Percentiles rank a stretch among this genome's conserved stretches.
Evolutionary conservation across 2,113 vertebrate species (phyloP).

Genomic region (Paratilapia polleni): DNA sequence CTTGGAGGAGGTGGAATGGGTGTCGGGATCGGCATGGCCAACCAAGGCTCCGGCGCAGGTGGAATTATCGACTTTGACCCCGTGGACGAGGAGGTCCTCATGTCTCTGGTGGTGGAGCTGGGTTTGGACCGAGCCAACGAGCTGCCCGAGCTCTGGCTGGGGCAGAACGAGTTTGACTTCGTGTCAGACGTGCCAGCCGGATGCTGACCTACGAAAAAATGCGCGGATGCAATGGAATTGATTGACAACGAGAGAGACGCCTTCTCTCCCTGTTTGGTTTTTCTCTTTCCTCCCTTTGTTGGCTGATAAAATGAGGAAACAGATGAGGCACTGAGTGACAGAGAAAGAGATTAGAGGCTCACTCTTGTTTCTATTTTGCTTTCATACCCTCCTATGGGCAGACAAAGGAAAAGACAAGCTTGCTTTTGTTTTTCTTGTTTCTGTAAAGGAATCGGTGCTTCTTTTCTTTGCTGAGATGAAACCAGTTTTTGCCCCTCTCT

Average conservation of each 20-base stretch:
- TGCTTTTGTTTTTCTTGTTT: constrained; percentile 13
- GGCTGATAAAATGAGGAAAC: constrained; percentile 29
- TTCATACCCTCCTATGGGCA: neutral
- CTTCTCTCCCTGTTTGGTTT: constrained; percentile 31
- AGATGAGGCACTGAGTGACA: neutral
- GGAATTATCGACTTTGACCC: constrained; percentile 83
- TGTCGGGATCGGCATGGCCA: constrained; percentile 43
- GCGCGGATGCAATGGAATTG: neutral
- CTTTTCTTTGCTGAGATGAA: constrained; percentile 7
- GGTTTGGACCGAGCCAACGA: constrained; percentile 86
- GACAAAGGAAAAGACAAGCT: neutral
- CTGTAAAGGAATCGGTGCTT: neutral
- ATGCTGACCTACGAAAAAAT: constrained; percentile 63
- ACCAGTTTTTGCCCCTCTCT: neutral
- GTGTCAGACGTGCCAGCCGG: constrained; percentile 81
- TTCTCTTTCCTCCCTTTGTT: constrained; percentile 35
- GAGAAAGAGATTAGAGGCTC: neutral
- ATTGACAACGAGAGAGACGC: constrained; percentile 4
- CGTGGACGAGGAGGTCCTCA: constrained; percentile 86
- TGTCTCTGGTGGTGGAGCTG: constrained; percentile 86
- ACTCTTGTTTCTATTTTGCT: constrained; percentile 22
- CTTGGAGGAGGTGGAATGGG: constrained; percentile 37
- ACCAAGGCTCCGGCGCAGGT: constrained; percentile 47
- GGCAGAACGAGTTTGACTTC: constrained; percentile 89
- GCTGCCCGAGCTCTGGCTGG: constrained; percentile 88